Conservation (phyloP, 2,888 invertebrate species). For the Apamea crenata region DNA sequence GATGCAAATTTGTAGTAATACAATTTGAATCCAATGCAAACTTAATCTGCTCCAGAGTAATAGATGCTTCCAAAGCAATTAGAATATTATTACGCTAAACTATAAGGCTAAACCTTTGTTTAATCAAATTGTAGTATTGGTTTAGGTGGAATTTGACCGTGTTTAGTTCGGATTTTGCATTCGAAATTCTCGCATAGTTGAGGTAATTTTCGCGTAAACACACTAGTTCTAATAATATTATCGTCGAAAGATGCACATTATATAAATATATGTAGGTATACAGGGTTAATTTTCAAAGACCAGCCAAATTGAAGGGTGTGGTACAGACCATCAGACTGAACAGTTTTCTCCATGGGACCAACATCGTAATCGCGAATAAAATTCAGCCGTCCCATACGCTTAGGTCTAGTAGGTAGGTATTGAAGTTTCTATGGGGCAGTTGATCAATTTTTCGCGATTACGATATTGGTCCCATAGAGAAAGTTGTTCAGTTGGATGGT, state of each 20-base stretch:
- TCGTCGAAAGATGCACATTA: not conserved
- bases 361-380: too few relatives aligned
- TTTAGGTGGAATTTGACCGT: constrained; percentile 9
- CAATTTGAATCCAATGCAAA: constrained; percentile 61
- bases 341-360: too few relatives aligned
- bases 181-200: not conserved
- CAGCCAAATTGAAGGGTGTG: too few relatives aligned
- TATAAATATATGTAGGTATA: not conserved
- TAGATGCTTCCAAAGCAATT: constrained; percentile 58
- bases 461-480: too few relatives aligned
- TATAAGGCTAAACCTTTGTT: constrained; percentile 44
- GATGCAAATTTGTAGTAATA: constrained; percentile 52
- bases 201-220: not conserved
- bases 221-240: not conserved
- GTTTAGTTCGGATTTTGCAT: constrained; percentile 1
- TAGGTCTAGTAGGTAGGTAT: too few relatives aligned
- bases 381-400: too few relatives aligned
- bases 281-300: too few relatives aligned
- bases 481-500: too few relatives aligned
- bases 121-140: constrained; percentile 49
- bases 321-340: too few relatives aligned
- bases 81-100: constrained; percentile 53
- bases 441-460: too few relatives aligned
- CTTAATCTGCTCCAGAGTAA: constrained; percentile 43
- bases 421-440: too few relatives aligned